These are phyloP conservation scores for Propithecus deckenii DNA, from an alignment of 2,797 vertebrate species.

Conservation along the genomic window DNA sequence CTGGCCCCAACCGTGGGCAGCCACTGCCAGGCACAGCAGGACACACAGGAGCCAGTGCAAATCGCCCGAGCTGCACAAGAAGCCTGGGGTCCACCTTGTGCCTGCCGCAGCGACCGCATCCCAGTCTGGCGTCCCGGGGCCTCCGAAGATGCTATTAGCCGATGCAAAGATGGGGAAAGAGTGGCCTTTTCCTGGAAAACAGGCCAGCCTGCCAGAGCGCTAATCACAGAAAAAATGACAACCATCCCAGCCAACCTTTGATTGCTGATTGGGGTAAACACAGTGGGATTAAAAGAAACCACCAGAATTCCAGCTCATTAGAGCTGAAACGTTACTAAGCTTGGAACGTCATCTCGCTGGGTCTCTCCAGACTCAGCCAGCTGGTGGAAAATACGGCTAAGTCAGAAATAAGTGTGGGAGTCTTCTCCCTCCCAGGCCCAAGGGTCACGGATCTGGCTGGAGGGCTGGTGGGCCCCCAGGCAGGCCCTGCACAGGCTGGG, in stretches of 20 bases:
- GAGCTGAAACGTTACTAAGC: neutral
- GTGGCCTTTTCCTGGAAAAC: constrained; percentile 70
- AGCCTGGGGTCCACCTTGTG: accelerated
- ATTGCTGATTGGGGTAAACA: constrained; percentile 74
- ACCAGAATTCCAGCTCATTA: constrained; percentile 62
- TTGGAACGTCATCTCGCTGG: neutral
- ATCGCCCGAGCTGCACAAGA: accelerated
- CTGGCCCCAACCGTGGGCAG: accelerated
- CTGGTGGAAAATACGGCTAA: constrained; percentile 18
- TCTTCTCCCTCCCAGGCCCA: neutral
- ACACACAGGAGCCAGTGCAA: accelerated
- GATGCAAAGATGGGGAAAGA: neutral
- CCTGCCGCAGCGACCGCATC: accelerated
- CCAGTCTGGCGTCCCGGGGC: accelerated
- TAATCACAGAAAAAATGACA: constrained; percentile 50
- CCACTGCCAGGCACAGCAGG: accelerated
- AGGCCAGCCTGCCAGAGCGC: neutral
- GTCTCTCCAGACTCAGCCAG: constrained; percentile 41
- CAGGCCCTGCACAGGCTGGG: accelerated
- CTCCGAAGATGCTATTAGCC: neutral
- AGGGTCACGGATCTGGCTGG: neutral
- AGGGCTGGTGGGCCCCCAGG: accelerated
- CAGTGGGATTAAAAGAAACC: constrained; percentile 67
- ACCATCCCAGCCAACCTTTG: constrained; percentile 1
- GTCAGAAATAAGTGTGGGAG: neutral